A percentile compares a stretch with the other conserved stretches of the same genome.
Conservation (phyloP, 2,113 vertebrate genomes). For the Callorhinus ursinus region DNA sequence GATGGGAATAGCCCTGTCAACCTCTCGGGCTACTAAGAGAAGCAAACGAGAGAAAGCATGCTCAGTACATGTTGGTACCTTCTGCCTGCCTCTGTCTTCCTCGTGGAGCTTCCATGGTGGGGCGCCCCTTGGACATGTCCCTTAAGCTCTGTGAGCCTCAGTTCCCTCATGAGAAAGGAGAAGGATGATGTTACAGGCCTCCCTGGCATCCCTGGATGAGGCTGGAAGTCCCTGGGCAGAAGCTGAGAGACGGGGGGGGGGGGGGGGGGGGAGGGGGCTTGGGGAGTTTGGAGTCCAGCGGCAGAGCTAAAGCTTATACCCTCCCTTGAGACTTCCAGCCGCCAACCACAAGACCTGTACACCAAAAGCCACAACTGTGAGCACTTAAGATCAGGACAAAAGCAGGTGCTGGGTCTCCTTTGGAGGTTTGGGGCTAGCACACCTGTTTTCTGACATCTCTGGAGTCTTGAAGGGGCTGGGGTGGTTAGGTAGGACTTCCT, state of each 20-base stretch:
- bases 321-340: neutral
- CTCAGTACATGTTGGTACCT: accelerated
- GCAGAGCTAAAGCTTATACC: neutral
- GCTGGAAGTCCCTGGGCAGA: neutral
- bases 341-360: too few relatives aligned
- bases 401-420: neutral
- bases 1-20: neutral
- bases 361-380: neutral
- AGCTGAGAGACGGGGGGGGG: neutral
- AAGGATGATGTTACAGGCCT: neutral
- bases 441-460: neutral
- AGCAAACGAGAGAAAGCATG: neutral
- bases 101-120: accelerated
- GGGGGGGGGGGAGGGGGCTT: too few relatives aligned
- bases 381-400: too few relatives aligned
- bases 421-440: neutral
- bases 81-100: neutral
- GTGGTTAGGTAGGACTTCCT: neutral
- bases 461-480: neutral
- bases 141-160: neutral
- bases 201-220: neutral
- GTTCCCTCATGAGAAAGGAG: neutral
- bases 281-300: neutral
- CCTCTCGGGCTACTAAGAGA: neutral
- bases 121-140: too few relatives aligned